Conservation (phyloP, 2,113 vertebrate genomes). For the Tragulus kanchil region DNA sequence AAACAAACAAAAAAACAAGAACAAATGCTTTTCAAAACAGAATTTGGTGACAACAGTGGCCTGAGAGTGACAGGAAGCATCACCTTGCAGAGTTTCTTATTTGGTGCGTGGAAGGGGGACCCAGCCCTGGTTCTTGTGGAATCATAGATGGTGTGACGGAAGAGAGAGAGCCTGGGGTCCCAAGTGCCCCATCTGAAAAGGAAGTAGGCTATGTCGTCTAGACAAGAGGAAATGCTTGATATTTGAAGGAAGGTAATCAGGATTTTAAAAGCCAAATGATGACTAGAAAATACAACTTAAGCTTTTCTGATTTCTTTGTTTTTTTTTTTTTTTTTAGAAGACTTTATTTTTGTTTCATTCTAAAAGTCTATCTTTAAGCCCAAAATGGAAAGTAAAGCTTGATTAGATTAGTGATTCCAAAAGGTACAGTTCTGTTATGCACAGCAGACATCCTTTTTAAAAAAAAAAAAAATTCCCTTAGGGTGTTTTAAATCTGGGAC, state of each 20-base stretch:
- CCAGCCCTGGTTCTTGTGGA: background rate
- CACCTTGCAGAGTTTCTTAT: background rate
- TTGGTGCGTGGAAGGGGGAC: background rate
- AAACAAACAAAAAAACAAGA: constrained; percentile 57
- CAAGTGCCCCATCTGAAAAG: background rate
- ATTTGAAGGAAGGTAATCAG: background rate
- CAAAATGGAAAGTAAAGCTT: constrained; percentile 23
- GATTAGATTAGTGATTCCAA: background rate
- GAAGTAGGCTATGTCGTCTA: constrained; percentile 51
- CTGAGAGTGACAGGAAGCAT: background rate
- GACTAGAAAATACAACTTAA: background rate
- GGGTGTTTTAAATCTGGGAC: background rate
- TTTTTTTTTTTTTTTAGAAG: constrained; percentile 27
- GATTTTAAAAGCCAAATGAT: constrained; percentile 63
- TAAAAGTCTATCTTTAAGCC: constrained; percentile 15
- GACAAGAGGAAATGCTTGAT: constrained; percentile 55
- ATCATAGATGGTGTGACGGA: background rate
- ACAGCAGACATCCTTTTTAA: background rate
- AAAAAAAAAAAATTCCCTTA: no score
- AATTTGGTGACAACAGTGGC: background rate
- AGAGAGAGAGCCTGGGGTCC: background rate
- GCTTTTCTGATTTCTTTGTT: background rate
- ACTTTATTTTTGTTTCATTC: background rate
- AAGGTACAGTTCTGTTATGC: background rate
- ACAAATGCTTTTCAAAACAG: constrained; percentile 52